Evolutionary conservation across 2,888 invertebrate genomes (phyloP).

Genomic region (Agrochola lychnidis): DNA sequence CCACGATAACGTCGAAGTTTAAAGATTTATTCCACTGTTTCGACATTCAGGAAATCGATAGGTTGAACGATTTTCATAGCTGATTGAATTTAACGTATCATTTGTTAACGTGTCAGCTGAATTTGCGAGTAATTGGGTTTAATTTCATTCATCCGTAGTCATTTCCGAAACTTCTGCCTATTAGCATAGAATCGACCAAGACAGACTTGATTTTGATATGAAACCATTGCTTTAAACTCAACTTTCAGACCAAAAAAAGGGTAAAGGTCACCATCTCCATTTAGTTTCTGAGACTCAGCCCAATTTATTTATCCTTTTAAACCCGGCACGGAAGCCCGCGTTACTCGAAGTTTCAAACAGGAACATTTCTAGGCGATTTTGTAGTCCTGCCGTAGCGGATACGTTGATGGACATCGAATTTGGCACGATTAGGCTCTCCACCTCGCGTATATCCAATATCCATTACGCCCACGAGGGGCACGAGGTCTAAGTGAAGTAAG

Average conservation of each 20-base stretch:
- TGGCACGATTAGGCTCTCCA: constrained; percentile 4
- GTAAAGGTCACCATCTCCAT: constrained; percentile 2
- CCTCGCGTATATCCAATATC: constrained; percentile 18
- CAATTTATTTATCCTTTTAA: neutral
- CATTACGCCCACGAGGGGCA: constrained; percentile 22
- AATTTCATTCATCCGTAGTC: neutral
- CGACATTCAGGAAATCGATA: constrained; percentile 70
- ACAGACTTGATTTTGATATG: neutral
- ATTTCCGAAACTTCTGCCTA: neutral
- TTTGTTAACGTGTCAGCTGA: constrained; percentile 48
- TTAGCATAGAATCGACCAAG: neutral
- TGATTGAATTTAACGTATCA: constrained; percentile 72
- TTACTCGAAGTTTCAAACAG: no score
- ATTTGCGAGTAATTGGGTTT: constrained; percentile 50
- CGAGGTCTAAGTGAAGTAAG: constrained; percentile 3
- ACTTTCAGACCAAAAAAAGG: neutral
- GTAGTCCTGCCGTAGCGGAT: neutral
- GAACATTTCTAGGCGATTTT: constrained; percentile 19
- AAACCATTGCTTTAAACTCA: neutral
- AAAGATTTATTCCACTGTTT: constrained; percentile 33
- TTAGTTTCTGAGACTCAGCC: neutral
- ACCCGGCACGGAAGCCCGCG: no score
- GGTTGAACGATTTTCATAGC: constrained; percentile 69
- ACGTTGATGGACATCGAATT: constrained; percentile 13
- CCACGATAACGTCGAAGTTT: constrained; percentile 11